Percentiles rank a stretch among this genome's conserved stretches.
Evolutionary conservation across 2,797 vertebrate genomes (phyloP).

Genomic region (Sibirionetta formosa): DNA sequence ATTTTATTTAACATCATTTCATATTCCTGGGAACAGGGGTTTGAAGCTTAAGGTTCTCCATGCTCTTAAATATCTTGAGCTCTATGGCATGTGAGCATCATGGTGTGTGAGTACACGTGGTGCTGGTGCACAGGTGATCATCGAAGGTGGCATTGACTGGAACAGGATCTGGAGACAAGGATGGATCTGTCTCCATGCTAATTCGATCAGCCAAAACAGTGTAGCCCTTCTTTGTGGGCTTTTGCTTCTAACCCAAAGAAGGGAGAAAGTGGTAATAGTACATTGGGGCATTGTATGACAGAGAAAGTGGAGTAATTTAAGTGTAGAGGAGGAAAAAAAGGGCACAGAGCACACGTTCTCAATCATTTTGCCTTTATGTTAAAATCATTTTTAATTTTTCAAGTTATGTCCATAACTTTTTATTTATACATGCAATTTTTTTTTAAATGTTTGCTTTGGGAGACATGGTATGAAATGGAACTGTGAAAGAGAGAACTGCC

Average conservation of each 20-base stretch:
- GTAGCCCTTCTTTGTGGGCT: background rate
- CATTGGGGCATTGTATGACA: background rate
- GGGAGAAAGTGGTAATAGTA: background rate
- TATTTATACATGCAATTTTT: background rate
- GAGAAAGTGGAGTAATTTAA: background rate
- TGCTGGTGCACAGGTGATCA: background rate
- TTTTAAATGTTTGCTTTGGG: background rate
- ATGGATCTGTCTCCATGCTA: background rate
- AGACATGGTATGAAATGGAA: background rate
- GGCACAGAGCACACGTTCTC: rapidly evolving
- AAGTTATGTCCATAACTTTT: background rate
- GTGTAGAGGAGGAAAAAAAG: background rate
- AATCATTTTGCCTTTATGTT: background rate
- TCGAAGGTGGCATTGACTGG: background rate
- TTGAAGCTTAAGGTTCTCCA: background rate
- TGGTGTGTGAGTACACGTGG: background rate
- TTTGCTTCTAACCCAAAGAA: background rate
- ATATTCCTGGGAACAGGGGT: background rate
- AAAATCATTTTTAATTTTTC: background rate
- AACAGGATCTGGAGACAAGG: background rate
- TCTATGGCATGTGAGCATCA: background rate
- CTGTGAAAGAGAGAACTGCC: background rate
- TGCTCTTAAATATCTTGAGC: background rate
- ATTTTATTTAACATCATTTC: background rate
- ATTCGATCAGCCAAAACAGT: slow-evolving; percentile 14